Percentiles rank a stretch among this genome's conserved stretches.
Conservation (phyloP, 1,140 invertebrate species). For the Trichonephila clavipes region DNA sequence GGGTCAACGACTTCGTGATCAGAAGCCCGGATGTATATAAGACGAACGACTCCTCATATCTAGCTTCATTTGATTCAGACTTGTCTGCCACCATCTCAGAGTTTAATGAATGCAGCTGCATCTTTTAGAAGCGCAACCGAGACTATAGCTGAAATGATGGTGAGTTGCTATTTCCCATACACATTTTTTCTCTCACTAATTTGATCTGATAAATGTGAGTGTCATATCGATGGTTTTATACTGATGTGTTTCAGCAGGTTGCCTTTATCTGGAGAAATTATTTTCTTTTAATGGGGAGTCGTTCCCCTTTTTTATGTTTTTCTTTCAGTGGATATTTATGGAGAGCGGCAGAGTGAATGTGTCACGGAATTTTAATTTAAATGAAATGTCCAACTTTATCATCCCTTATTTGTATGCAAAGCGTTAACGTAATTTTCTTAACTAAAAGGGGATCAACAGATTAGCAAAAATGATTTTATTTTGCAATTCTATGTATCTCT, state of each 20-base stretch:
- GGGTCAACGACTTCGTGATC: neutral
- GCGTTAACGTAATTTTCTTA: too few relatives aligned
- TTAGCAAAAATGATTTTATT: too few relatives aligned
- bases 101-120: slow-evolving; percentile 5
- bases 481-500: too few relatives aligned
- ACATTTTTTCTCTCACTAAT: too few relatives aligned
- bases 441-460: too few relatives aligned
- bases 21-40: neutral
- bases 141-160: neutral
- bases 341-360: neutral
- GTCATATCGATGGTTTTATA: neutral
- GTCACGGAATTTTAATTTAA: too few relatives aligned
- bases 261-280: slow-evolving; percentile 1
- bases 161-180: neutral
- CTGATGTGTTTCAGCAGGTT: neutral
- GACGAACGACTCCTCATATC: neutral
- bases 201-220: neutral
- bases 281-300: neutral
- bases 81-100: neutral
- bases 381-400: too few relatives aligned
- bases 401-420: too few relatives aligned
- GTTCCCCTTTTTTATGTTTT: neutral
- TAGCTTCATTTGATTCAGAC: neutral
- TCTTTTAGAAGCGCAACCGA: neutral
- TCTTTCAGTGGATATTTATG: neutral